Evolutionary conservation across 2,113 vertebrate genomes (phyloP).

Genomic region (Thamnophis sirtalis): DNA sequence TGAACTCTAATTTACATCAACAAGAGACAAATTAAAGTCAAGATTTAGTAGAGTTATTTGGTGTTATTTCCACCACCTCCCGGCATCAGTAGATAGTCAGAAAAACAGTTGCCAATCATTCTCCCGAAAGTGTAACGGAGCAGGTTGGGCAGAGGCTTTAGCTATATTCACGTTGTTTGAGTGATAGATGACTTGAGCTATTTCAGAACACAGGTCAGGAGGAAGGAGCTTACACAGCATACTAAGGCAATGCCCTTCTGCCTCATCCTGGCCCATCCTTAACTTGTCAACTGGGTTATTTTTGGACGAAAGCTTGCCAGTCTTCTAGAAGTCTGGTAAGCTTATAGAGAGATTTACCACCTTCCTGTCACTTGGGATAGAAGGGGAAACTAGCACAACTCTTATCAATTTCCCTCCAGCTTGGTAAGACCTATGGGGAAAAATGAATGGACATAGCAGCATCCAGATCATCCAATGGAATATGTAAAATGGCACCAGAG

Average conservation of each 20-base stretch:
- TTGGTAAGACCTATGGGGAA: not conserved
- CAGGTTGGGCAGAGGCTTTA: not conserved
- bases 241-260: not conserved
- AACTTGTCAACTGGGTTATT: not conserved
- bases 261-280: not conserved
- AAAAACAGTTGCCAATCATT: not conserved
- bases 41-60: not conserved
- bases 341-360: not conserved
- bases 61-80: not conserved
- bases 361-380: not conserved
- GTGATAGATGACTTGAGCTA: not conserved
- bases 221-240: not conserved
- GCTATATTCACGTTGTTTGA: not conserved
- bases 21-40: not conserved
- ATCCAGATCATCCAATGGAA: not conserved
- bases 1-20: not conserved
- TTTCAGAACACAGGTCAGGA: not conserved
- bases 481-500: not conserved
- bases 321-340: not conserved
- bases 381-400: not conserved
- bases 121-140: not conserved
- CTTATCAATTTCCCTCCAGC: not conserved
- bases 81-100: not conserved
- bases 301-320: not conserved
- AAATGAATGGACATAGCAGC: not conserved